Evolutionary conservation across 2,888 invertebrate species (phyloP).

Genomic region (Sipha maydis): DNA sequence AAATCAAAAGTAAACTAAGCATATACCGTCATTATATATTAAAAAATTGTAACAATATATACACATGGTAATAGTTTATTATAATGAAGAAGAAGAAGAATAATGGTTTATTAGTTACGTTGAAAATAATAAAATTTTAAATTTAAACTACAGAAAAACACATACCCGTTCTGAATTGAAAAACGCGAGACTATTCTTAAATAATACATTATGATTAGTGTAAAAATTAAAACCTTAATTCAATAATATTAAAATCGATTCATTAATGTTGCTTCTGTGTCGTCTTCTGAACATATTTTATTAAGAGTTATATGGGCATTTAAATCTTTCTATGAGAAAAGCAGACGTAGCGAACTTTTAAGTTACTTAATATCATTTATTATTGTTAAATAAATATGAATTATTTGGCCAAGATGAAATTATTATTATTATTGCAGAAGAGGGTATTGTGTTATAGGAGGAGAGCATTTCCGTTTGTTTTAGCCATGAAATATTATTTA

Average conservation of each 20-base stretch:
- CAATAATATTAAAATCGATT: neutral
- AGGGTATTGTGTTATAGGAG: neutral
- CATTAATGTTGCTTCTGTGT: neutral
- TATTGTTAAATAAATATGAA: slow-evolving; percentile 46
- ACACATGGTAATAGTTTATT: too few species aligned
- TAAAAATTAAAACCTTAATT: neutral
- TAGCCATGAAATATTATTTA: slow-evolving; percentile 56
- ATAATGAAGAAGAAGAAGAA: too few species aligned
- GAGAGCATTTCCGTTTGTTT: slow-evolving; percentile 16
- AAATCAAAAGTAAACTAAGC: too few species aligned
- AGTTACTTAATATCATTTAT: slow-evolving; percentile 39
- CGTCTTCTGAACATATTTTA: neutral
- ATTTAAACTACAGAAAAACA: too few species aligned
- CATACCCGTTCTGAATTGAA: too few species aligned
- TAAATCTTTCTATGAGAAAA: neutral
- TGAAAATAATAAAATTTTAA: too few species aligned
- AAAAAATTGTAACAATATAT: too few species aligned
- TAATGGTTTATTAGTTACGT: too few species aligned
- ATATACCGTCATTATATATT: too few species aligned
- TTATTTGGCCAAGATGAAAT: slow-evolving; percentile 28
- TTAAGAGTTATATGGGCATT: slow-evolving; percentile 9
- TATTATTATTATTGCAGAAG: slow-evolving; percentile 32
- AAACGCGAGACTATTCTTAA: neutral
- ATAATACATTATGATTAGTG: neutral
- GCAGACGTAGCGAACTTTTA: slow-evolving; percentile 31